Evolutionary conservation across 2,797 vertebrate genomes (phyloP).

Genomic region (Zalophus californianus): DNA sequence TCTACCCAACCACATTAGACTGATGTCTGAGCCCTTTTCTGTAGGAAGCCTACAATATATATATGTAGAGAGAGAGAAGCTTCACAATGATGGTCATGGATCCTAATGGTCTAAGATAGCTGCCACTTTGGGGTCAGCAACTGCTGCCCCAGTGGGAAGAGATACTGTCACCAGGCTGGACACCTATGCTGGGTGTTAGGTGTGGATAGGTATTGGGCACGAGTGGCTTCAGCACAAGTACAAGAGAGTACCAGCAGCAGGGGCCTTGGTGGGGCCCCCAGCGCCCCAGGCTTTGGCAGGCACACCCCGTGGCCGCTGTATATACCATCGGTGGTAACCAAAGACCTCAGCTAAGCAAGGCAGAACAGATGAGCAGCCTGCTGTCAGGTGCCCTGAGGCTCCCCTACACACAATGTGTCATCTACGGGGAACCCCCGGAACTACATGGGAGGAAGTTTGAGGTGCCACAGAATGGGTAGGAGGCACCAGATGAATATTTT

Average conservation of each 20-base stretch:
- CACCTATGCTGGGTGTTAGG: background rate
- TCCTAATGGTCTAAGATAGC: background rate
- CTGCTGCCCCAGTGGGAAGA: background rate
- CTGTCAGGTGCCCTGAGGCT: background rate
- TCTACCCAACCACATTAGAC: background rate
- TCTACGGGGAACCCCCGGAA: background rate
- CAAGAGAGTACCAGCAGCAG: background rate
- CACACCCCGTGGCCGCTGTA: background rate
- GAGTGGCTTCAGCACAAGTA: background rate
- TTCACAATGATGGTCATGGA: background rate
- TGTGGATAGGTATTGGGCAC: background rate
- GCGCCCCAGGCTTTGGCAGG: background rate
- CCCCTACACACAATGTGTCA: background rate
- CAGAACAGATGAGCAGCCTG: background rate
- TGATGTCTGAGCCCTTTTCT: background rate
- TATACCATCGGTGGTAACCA: background rate
- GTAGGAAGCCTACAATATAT: background rate
- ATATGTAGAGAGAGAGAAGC: background rate
- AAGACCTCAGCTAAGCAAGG: background rate
- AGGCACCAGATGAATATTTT: constrained; percentile 8
- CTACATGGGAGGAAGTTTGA: background rate
- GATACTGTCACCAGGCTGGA: background rate
- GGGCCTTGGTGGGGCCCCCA: background rate
- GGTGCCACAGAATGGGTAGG: background rate
- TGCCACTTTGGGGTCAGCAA: background rate